Percentiles rank a stretch among this genome's conserved stretches.
Conservation (phyloP, 2,113 vertebrate species). For the Aphyosemion australe region DNA sequence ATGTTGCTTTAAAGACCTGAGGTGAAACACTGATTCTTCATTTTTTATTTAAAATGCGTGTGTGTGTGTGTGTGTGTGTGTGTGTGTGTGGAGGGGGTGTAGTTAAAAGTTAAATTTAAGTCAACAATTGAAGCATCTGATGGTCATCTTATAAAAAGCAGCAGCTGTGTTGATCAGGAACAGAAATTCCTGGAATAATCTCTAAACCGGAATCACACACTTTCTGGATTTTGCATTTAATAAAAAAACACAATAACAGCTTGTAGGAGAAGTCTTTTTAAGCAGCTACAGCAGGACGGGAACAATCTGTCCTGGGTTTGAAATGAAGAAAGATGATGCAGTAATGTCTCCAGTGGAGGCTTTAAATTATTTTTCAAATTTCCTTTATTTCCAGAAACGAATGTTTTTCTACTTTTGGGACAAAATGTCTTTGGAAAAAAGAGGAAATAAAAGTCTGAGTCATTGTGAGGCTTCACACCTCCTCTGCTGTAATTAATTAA, state of each 20-base stretch:
- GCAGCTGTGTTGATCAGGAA: no score
- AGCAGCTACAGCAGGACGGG: slow-evolving; percentile 5
- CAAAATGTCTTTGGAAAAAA: not conserved
- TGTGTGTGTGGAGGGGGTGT: no score
- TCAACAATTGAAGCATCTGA: no score
- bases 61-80: no score
- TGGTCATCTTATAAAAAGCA: no score
- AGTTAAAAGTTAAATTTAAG: no score
- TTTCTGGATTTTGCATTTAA: not conserved
- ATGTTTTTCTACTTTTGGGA: not conserved
- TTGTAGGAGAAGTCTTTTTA: not conserved
- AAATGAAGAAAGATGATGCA: slow-evolving; percentile 9
- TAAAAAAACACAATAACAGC: not conserved
- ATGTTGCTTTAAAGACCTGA: no score
- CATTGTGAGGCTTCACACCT: not conserved
- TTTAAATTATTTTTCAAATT: slow-evolving; percentile 4
- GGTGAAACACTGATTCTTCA: no score
- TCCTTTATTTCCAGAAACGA: not conserved
- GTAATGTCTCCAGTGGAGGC: not conserved
- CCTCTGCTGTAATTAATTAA: slow-evolving; percentile 2
- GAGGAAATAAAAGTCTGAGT: not conserved
- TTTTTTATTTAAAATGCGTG: no score
- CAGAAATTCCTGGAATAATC: not conserved
- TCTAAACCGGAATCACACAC: not conserved
- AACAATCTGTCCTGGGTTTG: not conserved